Percentiles rank a stretch among this genome's conserved stretches.
phyloP scores from a whole-genome alignment of 2,113 vertebrate species.

The Vombatus ursinus region DNA sequence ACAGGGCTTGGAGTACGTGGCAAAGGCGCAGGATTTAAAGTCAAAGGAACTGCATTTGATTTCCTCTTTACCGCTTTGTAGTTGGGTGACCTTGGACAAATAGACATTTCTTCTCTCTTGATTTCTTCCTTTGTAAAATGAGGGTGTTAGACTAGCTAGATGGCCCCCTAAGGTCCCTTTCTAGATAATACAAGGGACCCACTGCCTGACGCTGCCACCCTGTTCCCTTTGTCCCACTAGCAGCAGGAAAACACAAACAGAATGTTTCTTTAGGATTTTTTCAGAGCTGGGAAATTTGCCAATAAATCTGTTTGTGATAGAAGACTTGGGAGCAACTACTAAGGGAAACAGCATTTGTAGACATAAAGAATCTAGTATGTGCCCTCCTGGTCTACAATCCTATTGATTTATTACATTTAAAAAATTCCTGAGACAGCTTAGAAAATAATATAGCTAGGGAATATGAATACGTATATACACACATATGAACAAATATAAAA shows the following conservation, averaged over 20 bases:
- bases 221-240: neutral
- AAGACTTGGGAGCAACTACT: conserved; percentile 19
- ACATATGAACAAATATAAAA: neutral
- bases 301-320: neutral
- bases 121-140: neutral
- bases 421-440: neutral
- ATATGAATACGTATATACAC: neutral
- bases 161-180: neutral
- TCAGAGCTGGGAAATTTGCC: conserved; percentile 35
- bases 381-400: neutral
- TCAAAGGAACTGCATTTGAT: neutral
- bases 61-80: neutral
- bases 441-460: neutral
- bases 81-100: neutral
- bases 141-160: neutral
- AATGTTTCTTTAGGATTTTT: conserved; percentile 50
- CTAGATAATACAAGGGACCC: neutral
- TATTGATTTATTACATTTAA: neutral
- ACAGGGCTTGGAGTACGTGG: neutral
- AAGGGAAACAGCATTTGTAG: neutral
- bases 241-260: conserved; percentile 11
- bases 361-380: neutral
- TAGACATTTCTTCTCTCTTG: neutral
- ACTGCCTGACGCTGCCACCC: neutral
- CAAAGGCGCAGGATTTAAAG: neutral